Evolutionary conservation across 2,113 vertebrate genomes (phyloP), one percentile per base, ranked within the genome.

Genomic region (Myrmophylax atrothorax): DNA sequence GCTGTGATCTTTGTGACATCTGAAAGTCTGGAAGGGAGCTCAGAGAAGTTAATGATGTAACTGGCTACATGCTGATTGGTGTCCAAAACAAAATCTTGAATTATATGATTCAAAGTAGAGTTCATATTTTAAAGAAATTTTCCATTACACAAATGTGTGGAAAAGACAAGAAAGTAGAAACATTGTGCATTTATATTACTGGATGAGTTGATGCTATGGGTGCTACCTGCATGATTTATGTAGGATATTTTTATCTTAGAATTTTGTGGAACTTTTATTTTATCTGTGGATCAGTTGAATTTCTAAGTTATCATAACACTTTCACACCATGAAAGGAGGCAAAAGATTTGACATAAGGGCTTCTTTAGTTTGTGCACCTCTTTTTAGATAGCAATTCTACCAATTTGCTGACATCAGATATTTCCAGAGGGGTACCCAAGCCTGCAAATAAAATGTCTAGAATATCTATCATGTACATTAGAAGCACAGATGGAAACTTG

Each of bases 131-230:
- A 40, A 88, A 89, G 44, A 47, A 70, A 47, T 1, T 55, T 25
- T 69, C 23, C 5, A 6, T 74, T 47, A 80, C 14, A n/a, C 12
- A 11, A 63, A 20, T 81, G 44, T 14, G 9, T 63, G 40, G 7
- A 50, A 86, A 70, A 78, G 8, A 81, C 20, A 42, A 76, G 60
- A 87, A 67, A 42, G 12, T 50, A 37, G 25, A 26, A 20, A 9
- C 0, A 0, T 10, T 66, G 10, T 50, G 4, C 28, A 10, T 64
- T 31, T 3, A 23, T 69, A 42, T 73, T 58, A 35, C 9, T 64
- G 38, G 35, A 50, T 35, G 16, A 26, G 83, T 86, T 1, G 2
- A 31, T 73, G 31, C 5, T 62, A 13, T 64, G 18, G 13, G 9
- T 81, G 33, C 24, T 81, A 20, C 22, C 2, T 6, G 6, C 8